Base-by-base conservation (phyloP, 2,888 invertebrate genomes). In the Tenthredo amoena region DNA sequence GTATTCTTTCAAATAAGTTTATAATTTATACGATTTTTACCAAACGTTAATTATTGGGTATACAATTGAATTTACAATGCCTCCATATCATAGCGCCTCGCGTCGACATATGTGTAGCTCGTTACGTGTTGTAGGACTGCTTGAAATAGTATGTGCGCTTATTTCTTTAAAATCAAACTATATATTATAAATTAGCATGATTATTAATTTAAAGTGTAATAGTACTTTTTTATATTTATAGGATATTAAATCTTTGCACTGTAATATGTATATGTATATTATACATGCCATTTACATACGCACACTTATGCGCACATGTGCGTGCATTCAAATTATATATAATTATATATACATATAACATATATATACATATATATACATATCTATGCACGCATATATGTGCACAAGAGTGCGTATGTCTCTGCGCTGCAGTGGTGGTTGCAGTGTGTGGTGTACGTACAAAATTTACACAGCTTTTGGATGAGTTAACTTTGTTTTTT, bases 231-330 rank as follows among this genome's bases (percentile, higher is more conserved):
- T 87, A 84, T 86, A 87, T 89, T 88, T 85, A 84, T 88, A 88
- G 88, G 88, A 88, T 87, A 90, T 89, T 90, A 37, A 21, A 76
- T 47, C 31, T 55, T 79, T 79, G 55, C 79, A 31, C 55, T 55
- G 55, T 79, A 55, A 79, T 79, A 79, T 79, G 34, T 79, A 47
- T 76, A 47, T 43, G 3, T 50, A 50, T 50, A 77, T 77, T 55
- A 34, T 50, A 34, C 77, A 55, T 77, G 18, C 34, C 18, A 40
- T 37, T 31, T 72, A 21, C 40, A 37, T 34, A 34, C 37, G 40
- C 68, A 26, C 34, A 68, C 18, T 15, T 15, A 91, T 88, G 90
- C 88, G 88, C 90, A 89, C 90, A 91, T 89, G 87, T 89, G 89
- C 88, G 55, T 55, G n/a, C 7, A 55, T 55, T 55, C 7, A 55